A percentile compares a stretch with the other conserved stretches of the same genome.
These are phyloP conservation scores for Conus canariensis DNA, from an alignment of 2,888 invertebrate species.

Conservation along the genomic window DNA sequence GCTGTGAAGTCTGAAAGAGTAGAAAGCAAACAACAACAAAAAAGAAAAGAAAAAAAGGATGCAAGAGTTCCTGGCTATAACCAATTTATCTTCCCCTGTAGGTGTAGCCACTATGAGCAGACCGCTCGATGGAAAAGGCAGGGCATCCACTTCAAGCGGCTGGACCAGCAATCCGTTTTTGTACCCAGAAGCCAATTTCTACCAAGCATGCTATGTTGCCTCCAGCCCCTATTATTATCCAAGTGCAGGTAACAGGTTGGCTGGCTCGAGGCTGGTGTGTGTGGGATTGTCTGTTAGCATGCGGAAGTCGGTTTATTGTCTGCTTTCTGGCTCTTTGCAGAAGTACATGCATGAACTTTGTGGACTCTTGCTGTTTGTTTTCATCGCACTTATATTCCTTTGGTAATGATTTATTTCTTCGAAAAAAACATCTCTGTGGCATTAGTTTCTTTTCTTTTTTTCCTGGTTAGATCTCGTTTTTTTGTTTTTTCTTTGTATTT, in stretches of 20 bases:
- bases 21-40: not conserved
- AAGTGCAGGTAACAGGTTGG: not conserved
- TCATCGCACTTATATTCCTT: not conserved
- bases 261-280: not conserved
- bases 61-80: too few species aligned
- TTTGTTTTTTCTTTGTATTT: too few species aligned
- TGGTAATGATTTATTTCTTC: too few species aligned
- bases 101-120: not conserved
- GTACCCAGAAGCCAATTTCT: not conserved
- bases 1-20: too few species aligned
- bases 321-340: not conserved
- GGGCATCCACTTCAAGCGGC: not conserved
- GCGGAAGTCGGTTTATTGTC: not conserved
- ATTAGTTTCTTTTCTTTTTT: too few species aligned
- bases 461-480: too few species aligned
- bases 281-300: constrained; percentile 16
- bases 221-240: not conserved
- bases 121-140: not conserved
- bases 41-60: not conserved
- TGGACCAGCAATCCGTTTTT: not conserved
- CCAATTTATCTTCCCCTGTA: not conserved
- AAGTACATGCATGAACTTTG: not conserved
- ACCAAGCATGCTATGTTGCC: not conserved
- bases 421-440: too few species aligned
- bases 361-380: not conserved